phyloP scores from a whole-genome alignment of 1,140 invertebrate species.

The Calephelis nemesis region DNA sequence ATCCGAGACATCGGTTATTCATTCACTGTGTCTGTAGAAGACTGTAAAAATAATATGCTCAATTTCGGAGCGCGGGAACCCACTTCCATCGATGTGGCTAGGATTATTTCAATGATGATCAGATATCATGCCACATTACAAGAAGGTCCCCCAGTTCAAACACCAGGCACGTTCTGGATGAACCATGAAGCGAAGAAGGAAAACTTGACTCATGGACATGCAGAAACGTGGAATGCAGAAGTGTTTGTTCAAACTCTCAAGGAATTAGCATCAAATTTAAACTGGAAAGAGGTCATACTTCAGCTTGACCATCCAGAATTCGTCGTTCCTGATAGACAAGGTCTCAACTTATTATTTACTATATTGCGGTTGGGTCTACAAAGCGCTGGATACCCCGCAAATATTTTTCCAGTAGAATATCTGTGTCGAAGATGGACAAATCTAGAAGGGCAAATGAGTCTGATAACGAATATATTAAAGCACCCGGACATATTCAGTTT shows the following conservation, averaged over 20 bases:
- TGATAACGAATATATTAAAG: constrained; percentile 92
- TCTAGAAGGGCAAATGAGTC: constrained; percentile 93
- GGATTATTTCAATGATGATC: constrained; percentile 93
- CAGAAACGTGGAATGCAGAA: constrained; percentile 93
- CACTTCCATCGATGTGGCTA: constrained; percentile 89
- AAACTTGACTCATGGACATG: constrained; percentile 41
- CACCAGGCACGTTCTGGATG: constrained; percentile 81
- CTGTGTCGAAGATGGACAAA: constrained; percentile 96
- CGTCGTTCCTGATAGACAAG: constrained; percentile 90
- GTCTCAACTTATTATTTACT: constrained; percentile 89
- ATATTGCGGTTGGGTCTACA: constrained; percentile 89
- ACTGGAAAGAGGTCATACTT: constrained; percentile 95
- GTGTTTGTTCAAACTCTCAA: constrained; percentile 94
- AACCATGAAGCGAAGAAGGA: constrained; percentile 78
- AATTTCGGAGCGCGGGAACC: constrained; percentile 88
- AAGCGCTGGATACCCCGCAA: constrained; percentile 84
- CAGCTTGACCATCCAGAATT: constrained; percentile 96
- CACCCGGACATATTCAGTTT: constrained; percentile 97
- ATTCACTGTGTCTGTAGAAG: constrained; percentile 92
- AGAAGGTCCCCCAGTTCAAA: constrained; percentile 84
- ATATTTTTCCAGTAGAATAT: constrained; percentile 92
- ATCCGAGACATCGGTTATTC: constrained; percentile 94
- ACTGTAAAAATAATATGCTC: constrained; percentile 90
- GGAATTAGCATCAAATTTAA: constrained; percentile 91
- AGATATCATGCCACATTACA: constrained; percentile 86